phyloP scores from a whole-genome alignment of 2,888 invertebrate genomes.

The Coleophora flavipennella region DNA sequence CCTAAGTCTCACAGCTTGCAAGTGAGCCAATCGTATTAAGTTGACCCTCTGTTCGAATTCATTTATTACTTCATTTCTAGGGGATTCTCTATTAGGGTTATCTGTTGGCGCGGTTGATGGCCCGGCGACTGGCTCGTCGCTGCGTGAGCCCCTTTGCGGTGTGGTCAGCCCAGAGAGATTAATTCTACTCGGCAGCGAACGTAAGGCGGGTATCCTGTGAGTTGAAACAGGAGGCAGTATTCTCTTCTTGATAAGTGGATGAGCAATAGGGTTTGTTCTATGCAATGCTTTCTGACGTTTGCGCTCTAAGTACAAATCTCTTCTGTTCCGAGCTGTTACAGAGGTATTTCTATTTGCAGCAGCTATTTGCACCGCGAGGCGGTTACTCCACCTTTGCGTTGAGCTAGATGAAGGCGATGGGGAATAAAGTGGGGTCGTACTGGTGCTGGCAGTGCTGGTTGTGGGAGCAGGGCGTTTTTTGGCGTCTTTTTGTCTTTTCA shows the following conservation, averaged over 20 bases:
- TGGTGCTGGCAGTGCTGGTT: conserved; percentile 14
- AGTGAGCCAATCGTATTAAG: conserved; percentile 53
- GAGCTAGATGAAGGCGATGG: conserved; percentile 17
- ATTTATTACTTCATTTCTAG: conserved; percentile 34
- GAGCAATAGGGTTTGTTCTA: conserved; percentile 50
- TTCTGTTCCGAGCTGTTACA: conserved; percentile 46
- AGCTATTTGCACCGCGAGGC: conserved; percentile 60
- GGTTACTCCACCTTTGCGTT: conserved; percentile 49
- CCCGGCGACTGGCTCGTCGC: conserved; percentile 44
- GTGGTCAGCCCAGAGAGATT: conserved; percentile 18
- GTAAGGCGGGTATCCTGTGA: conserved; percentile 51
- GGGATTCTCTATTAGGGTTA: conserved; percentile 22
- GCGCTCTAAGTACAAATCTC: conserved; percentile 51
- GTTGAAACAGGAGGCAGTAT: conserved; percentile 43
- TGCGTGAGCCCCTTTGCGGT: conserved; percentile 20
- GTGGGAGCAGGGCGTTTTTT: conserved; percentile 19
- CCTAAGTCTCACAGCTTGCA: conserved; percentile 51
- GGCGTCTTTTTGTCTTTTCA: no score
- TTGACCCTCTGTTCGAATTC: conserved; percentile 52
- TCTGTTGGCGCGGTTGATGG: conserved; percentile 29
- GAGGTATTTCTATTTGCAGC: conserved; percentile 62
- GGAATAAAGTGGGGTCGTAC: conserved; percentile 18
- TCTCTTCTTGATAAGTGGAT: conserved; percentile 47
- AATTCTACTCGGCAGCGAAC: conserved; percentile 34
- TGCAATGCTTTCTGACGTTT: conserved; percentile 55